phyloP scores from a whole-genome alignment of 2,113 vertebrate genomes.

The Tichodroma muraria region DNA sequence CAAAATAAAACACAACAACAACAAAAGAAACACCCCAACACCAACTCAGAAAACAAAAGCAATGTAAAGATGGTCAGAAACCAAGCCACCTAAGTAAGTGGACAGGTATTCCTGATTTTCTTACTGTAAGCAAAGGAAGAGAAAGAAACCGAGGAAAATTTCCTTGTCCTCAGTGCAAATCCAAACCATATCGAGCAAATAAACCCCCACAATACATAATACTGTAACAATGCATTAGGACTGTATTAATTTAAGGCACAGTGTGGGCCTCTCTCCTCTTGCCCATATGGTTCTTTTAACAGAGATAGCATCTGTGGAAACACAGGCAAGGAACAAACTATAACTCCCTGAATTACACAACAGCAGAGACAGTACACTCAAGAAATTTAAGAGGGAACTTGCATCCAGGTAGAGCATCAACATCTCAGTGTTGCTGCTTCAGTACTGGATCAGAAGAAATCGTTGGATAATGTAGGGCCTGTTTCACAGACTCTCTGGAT shows the following conservation, averaged over 20 bases:
- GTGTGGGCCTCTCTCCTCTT: not conserved
- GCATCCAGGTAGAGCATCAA: not conserved
- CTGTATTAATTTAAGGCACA: not conserved
- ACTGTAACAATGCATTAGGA: not conserved
- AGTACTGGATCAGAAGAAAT: not conserved
- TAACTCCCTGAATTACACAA: not conserved
- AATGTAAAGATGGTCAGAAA: not conserved
- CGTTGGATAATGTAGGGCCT: not conserved
- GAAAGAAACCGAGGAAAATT: not conserved
- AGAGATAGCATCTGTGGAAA: not conserved
- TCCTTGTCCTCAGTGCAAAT: not conserved
- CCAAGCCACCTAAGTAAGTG: not conserved
- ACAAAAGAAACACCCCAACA: not conserved
- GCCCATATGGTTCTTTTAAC: not conserved
- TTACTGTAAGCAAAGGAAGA: not conserved
- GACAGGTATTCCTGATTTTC: not conserved
- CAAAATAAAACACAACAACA: not conserved
- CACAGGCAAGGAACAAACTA: not conserved
- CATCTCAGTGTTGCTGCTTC: not conserved
- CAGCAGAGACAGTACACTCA: not conserved
- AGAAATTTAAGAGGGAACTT: not conserved
- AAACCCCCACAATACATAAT: not conserved
- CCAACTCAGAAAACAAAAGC: not conserved
- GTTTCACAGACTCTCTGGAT: not conserved
- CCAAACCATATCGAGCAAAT: not conserved